These are phyloP conservation scores for Mobula hypostoma DNA, from an alignment of 2,113 vertebrate species.

Conservation along the genomic window DNA sequence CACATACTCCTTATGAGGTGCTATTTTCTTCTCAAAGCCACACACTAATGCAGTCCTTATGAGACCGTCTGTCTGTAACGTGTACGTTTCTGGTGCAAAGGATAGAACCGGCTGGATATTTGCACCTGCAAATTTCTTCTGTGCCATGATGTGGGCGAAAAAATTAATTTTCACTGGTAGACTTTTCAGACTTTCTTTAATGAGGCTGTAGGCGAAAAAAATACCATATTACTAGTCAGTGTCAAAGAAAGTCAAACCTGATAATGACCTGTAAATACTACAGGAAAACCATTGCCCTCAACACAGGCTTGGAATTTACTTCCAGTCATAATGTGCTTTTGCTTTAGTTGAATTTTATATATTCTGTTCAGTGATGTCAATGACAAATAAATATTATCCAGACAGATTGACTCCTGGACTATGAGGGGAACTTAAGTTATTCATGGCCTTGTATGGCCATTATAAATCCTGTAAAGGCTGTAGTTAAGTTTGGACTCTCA, in stretches of 20 bases:
- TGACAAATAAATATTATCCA: not conserved
- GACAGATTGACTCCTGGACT: not conserved
- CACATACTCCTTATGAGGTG: constrained; percentile 1
- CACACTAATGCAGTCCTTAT: constrained; percentile 44
- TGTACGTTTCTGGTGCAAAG: constrained; percentile 42
- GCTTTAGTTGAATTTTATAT: not conserved
- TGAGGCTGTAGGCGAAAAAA: constrained; percentile 62
- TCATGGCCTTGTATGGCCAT: not conserved
- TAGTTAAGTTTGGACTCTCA: not conserved
- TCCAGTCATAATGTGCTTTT: not conserved
- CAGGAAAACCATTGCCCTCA: not conserved
- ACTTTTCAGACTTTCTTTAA: constrained; percentile 77
- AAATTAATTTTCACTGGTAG: constrained; percentile 83
- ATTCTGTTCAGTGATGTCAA: not conserved
- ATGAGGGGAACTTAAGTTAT: not conserved
- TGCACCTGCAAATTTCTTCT: constrained; percentile 50
- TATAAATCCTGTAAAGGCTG: not conserved
- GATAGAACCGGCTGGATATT: constrained; percentile 43
- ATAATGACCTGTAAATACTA: not conserved
- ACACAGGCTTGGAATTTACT: not conserved
- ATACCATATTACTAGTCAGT: not conserved
- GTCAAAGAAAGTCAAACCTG: not conserved
- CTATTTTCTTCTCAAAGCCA: constrained; percentile 45
- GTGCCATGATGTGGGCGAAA: constrained; percentile 68
- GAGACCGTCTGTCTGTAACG: constrained; percentile 42